These are phyloP conservation scores for Chrysopilus asiliformis DNA, from an alignment of 2,888 invertebrate species.

Conservation along the genomic window DNA sequence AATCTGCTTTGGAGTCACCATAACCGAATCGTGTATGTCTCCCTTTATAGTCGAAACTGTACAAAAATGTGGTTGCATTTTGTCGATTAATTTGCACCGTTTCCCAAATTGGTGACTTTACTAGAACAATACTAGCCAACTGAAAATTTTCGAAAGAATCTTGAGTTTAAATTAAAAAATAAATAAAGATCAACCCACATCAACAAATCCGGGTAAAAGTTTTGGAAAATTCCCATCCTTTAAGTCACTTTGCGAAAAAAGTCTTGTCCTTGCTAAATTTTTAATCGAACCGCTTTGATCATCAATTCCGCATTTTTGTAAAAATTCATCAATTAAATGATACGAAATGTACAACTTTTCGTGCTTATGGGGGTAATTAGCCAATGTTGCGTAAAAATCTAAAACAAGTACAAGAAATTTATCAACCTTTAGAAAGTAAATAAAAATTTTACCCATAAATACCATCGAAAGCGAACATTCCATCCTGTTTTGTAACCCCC, in stretches of 20 bases:
- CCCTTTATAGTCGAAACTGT: constrained; percentile 11
- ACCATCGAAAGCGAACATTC: constrained; percentile 20
- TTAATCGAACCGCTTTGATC: constrained; percentile 6
- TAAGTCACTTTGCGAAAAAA: constrained; percentile 4
- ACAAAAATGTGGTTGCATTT: constrained; percentile 9
- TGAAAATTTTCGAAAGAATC: neutral
- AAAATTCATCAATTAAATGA: constrained; percentile 7
- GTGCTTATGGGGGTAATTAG: too few species aligned
- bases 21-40: constrained; percentile 11
- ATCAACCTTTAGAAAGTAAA: too few species aligned
- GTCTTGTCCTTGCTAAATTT: constrained; percentile 2
- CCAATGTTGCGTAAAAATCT: too few species aligned
- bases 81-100: neutral
- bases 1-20: constrained; percentile 5
- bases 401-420: too few species aligned
- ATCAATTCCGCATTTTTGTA: constrained; percentile 8
- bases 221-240: constrained; percentile 7
- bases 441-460: neutral
- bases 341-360: too few species aligned
- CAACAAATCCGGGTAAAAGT: constrained; percentile 10
- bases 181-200: constrained; percentile 5
- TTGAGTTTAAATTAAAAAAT: neutral
- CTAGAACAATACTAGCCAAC: constrained; percentile 10
- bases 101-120: constrained; percentile 7
- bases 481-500: constrained; percentile 30